Percentiles rank a stretch among this genome's conserved stretches.
phyloP scores from a whole-genome alignment of 1,140 invertebrate genomes.

The Formica exsecta region DNA sequence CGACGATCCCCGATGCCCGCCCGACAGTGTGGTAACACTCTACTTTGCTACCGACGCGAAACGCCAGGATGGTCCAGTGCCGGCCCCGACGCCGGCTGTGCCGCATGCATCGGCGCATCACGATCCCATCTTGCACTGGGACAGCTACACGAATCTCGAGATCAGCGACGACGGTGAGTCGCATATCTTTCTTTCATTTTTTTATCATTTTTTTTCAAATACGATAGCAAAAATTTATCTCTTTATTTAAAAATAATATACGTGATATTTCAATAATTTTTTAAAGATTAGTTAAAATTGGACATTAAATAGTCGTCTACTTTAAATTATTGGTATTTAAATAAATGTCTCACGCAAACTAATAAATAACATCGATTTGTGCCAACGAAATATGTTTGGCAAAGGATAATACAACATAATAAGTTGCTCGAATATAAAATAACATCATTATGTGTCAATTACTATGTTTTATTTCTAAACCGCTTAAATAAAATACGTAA shows the following conservation, averaged over 20 bases:
- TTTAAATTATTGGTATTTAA: background rate
- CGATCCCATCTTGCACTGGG: conserved; percentile 92
- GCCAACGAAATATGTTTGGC: conserved; percentile 3
- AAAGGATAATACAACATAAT: background rate
- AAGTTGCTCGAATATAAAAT: background rate
- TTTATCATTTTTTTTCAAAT: background rate
- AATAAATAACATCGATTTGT: background rate
- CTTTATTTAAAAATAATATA: background rate
- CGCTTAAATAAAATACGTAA: background rate
- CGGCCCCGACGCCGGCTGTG: conserved; percentile 91
- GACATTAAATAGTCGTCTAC: background rate
- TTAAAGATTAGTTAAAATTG: conserved; percentile 8
- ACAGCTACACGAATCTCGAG: conserved; percentile 93
- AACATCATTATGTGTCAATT: background rate
- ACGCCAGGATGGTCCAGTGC: conserved; percentile 88
- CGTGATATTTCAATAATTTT: background rate
- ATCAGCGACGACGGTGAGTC: conserved; percentile 87
- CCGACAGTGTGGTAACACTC: conserved; percentile 93
- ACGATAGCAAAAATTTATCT: background rate
- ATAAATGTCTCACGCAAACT: background rate
- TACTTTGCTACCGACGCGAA: conserved; percentile 89
- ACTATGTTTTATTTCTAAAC: conserved; percentile 9
- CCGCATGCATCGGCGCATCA: conserved; percentile 88
- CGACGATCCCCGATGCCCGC: conserved; percentile 90
- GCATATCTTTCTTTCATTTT: background rate